Conservation (phyloP, 2,113 vertebrate genomes). For the Equus quagga region DNA sequence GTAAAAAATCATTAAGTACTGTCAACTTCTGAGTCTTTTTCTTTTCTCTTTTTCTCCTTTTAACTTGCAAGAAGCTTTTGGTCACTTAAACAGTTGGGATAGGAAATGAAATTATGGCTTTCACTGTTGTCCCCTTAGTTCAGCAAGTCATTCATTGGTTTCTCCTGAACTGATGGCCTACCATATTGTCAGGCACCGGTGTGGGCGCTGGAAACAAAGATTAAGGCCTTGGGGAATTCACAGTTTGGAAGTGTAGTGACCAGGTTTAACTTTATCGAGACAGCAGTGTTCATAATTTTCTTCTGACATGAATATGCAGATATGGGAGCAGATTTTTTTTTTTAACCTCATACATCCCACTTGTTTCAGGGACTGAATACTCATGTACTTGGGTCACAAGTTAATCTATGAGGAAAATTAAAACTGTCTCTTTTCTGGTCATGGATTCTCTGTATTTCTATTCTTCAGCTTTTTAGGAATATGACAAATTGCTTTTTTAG, state of each 20-base stretch:
- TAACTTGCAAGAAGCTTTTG: conserved; percentile 18
- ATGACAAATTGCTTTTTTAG: conserved; percentile 40
- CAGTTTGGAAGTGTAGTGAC: background rate
- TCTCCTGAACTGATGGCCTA: background rate
- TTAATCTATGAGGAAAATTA: background rate
- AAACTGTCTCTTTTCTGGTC: conserved; percentile 17
- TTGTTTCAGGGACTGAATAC: conserved; percentile 15
- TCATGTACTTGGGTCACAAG: background rate
- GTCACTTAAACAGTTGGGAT: background rate
- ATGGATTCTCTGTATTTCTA: conserved; percentile 26
- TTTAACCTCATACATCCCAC: background rate
- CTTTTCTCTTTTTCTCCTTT: background rate
- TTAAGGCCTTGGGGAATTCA: background rate
- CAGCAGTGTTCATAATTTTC: background rate
- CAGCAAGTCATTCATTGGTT: background rate
- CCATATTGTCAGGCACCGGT: background rate
- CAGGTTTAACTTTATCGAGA: background rate
- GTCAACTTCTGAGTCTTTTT: background rate
- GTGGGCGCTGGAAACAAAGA: background rate
- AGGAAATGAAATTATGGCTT: conserved; percentile 41
- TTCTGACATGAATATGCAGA: background rate
- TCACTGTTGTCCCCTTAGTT: background rate
- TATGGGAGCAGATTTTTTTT: background rate
- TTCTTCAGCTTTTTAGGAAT: conserved; percentile 26
- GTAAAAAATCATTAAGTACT: conserved; percentile 19